Conservation (phyloP, 2,888 invertebrate genomes). For the Zelleria hepariella region DNA sequence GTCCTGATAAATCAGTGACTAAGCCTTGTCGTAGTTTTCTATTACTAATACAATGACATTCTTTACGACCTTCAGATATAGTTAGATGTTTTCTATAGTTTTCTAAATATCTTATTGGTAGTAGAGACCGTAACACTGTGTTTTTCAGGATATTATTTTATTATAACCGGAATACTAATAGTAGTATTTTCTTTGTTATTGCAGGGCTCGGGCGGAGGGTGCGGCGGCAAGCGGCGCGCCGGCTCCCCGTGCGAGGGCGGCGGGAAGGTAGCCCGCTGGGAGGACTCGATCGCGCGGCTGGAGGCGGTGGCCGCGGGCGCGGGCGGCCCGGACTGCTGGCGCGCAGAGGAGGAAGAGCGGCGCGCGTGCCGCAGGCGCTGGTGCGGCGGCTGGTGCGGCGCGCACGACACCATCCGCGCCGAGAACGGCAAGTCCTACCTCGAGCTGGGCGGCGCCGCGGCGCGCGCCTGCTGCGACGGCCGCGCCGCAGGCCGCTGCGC, state of each 20-base stretch:
- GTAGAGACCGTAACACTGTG: neutral
- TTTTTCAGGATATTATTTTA: no score
- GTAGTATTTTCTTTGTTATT: slow-evolving; percentile 14
- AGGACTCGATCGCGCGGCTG: slow-evolving; percentile 63
- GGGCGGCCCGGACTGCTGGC: slow-evolving; percentile 74
- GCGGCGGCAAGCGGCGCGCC: slow-evolving; percentile 69
- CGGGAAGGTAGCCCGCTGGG: slow-evolving; percentile 67
- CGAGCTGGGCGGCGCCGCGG: slow-evolving; percentile 85
- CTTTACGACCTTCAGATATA: neutral
- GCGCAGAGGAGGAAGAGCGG: slow-evolving; percentile 68
- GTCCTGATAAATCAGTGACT: neutral
- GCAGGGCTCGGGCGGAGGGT: slow-evolving; percentile 69
- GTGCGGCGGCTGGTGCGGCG: slow-evolving; percentile 69
- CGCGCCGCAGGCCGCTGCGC: slow-evolving; percentile 82
- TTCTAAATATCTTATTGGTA: neutral
- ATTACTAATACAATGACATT: neutral
- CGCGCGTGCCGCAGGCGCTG: slow-evolving; percentile 70
- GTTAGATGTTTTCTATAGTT: neutral
- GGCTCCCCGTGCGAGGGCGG: slow-evolving; percentile 65
- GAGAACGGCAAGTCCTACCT: slow-evolving; percentile 93
- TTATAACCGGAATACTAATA: neutral
- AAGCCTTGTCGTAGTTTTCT: neutral
- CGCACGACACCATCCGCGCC: slow-evolving; percentile 87
- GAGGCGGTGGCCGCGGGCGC: slow-evolving; percentile 75
- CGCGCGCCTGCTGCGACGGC: slow-evolving; percentile 83